phyloP scores from a whole-genome alignment of 2,797 vertebrate genomes.

The Micropoecilia bifurca region DNA sequence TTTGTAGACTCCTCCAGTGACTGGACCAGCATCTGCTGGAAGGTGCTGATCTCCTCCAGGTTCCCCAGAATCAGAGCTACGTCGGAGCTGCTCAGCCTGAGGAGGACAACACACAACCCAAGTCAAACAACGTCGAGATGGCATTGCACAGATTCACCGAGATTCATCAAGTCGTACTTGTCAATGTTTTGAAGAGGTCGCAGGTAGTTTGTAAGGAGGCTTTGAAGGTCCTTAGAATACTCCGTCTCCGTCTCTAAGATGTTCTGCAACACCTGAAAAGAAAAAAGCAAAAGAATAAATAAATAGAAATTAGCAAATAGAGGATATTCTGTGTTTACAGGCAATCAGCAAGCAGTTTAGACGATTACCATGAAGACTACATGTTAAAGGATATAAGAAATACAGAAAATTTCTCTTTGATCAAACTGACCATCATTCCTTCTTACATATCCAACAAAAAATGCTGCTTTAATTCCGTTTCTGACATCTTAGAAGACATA shows the following conservation, averaged over 20 bases:
- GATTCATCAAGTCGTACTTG: slow-evolving; percentile 81
- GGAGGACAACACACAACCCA: neutral
- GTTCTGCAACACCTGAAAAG: slow-evolving; percentile 94
- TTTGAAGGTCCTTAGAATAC: slow-evolving; percentile 96
- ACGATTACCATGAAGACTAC: neutral
- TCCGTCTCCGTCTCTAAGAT: slow-evolving; percentile 98
- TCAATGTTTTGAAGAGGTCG: slow-evolving; percentile 92
- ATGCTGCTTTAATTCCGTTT: slow-evolving; percentile 1
- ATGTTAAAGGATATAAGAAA: neutral
- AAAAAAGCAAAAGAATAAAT: neutral
- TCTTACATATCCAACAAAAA: neutral
- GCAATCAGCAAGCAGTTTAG: neutral
- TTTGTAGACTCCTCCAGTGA: slow-evolving; percentile 97
- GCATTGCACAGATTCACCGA: neutral
- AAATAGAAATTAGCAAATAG: neutral
- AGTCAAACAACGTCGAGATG: neutral
- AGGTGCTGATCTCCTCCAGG: slow-evolving; percentile 96
- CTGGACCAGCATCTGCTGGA: slow-evolving; percentile 97
- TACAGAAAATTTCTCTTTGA: neutral
- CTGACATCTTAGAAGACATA: neutral
- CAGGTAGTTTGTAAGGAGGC: slow-evolving; percentile 91
- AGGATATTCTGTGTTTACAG: neutral
- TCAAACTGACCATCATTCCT: neutral
- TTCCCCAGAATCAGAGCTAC: slow-evolving; percentile 93
- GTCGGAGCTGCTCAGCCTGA: slow-evolving; percentile 88